These are phyloP conservation scores for Bembecia ichneumoniformis DNA, from an alignment of 2,888 invertebrate species.

Conservation along the genomic window DNA sequence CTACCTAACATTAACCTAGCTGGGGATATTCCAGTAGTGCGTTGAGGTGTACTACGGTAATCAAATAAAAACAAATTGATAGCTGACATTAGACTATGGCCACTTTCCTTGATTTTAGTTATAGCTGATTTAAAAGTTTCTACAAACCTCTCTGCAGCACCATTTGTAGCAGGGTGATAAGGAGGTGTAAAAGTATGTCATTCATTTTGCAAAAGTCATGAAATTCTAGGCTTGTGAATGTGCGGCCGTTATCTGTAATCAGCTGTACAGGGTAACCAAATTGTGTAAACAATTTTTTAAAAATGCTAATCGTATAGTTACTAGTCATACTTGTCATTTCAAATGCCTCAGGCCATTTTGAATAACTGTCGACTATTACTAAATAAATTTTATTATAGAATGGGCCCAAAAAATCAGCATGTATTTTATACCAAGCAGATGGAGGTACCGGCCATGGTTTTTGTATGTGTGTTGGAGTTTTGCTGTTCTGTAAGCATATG, in stretches of 20 bases:
- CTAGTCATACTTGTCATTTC: background rate
- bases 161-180: too few species aligned
- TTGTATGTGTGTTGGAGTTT: background rate
- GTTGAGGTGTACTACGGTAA: too few species aligned
- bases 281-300: constrained; percentile 7
- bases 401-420: constrained; percentile 9
- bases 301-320: background rate
- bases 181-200: too few species aligned
- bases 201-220: too few species aligned
- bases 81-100: too few species aligned
- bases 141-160: too few species aligned
- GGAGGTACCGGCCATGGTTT: constrained; percentile 6
- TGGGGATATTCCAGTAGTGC: too few species aligned
- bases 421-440: constrained; percentile 6
- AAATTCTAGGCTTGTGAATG: constrained; percentile 8
- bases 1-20: too few species aligned
- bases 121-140: too few species aligned
- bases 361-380: constrained; percentile 6
- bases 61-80: too few species aligned
- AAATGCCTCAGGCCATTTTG: constrained; percentile 8
- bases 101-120: too few species aligned
- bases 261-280: constrained; percentile 6
- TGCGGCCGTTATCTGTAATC: constrained; percentile 8
- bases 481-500: constrained; percentile 3
- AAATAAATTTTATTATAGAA: constrained; percentile 7